Base-by-base conservation (phyloP, 2,888 invertebrate genomes). In the Agriotes lineatus region DNA sequence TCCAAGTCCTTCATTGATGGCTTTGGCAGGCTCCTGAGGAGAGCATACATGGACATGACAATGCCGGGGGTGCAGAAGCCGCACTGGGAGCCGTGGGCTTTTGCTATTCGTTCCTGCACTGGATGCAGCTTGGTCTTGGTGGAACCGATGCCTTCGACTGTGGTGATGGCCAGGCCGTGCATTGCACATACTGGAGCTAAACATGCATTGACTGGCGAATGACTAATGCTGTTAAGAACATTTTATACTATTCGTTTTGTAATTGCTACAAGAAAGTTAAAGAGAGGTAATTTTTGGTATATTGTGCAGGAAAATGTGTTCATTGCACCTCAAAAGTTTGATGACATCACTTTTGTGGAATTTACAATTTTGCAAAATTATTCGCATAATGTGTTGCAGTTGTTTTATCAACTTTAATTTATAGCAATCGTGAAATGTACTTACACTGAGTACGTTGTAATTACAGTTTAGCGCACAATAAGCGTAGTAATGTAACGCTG, bases 21-120 rank as follows among this genome's bases (percentile, higher is more conserved):
- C 77, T 89, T 88, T 0, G 89, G 87, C 42, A 89, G 89, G 75
- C 88, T 93, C 77, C 97, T 86, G 0, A 97, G 84, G 42, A 97
- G 85, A 0, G 96, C 87, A 79, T 97, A 97, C 96, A 97, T 96
- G 0, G 97, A 96, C 97, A 98, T 98, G 0, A 98, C 95, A 71
- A 98, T 96, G 22, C 97, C 97, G 0, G 97, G 97, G 0, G 97
- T 97, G 78, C 82, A 82, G 64, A 82, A 82, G 0, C 97, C 97
- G 81, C 97, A 97, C 83, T 97, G 97, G 0, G 96, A 95, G 0
- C 97, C 97, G 79, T 97, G 96, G 0, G 95, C 89, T 84, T 93
- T 93, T 0, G 96, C 96, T 72, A 97, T 88, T 73, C 95, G 86
- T 79, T 95, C 94, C 85, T 96, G 96, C 0, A 94, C 93, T 0